Evolutionary conservation across 2,797 vertebrate genomes (phyloP).

Genomic region (Lithobates pipiens): DNA sequence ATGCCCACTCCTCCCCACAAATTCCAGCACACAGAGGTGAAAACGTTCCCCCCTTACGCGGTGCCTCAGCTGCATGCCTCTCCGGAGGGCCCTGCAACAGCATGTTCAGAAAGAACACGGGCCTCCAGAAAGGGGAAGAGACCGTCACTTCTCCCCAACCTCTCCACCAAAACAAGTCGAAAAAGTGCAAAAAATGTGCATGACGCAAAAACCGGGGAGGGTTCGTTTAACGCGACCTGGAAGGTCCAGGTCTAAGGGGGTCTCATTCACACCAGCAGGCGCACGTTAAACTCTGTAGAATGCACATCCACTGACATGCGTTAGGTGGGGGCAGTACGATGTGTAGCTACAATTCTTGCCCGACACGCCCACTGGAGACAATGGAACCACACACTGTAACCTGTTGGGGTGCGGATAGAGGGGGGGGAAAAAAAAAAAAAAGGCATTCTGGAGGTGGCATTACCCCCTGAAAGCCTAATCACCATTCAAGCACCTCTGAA

Average conservation of each 20-base stretch:
- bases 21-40: constrained; percentile 56
- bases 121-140: constrained; percentile 52
- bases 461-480: too few species aligned
- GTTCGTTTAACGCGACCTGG: background rate
- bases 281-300: too few species aligned
- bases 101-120: constrained; percentile 47
- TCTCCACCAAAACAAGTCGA: constrained; percentile 15
- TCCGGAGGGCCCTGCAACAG: constrained; percentile 50
- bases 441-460: too few species aligned
- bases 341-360: too few species aligned
- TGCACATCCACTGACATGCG: too few species aligned
- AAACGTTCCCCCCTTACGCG: constrained; percentile 31
- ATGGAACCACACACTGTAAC: too few species aligned
- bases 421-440: too few species aligned
- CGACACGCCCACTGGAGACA: too few species aligned
- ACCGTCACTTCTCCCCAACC: constrained; percentile 44
- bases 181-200: constrained; percentile 29
- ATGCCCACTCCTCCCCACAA: constrained; percentile 17
- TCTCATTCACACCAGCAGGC: too few species aligned
- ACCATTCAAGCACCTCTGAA: too few species aligned
- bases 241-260: background rate
- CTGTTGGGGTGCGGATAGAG: too few species aligned
- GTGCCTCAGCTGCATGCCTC: constrained; percentile 58
- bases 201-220: background rate
- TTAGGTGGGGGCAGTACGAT: too few species aligned